Evolutionary conservation across 2,888 invertebrate genomes (phyloP), one percentile per base, ranked within the genome.

Genomic region (Nemotelus nigrinus): DNA sequence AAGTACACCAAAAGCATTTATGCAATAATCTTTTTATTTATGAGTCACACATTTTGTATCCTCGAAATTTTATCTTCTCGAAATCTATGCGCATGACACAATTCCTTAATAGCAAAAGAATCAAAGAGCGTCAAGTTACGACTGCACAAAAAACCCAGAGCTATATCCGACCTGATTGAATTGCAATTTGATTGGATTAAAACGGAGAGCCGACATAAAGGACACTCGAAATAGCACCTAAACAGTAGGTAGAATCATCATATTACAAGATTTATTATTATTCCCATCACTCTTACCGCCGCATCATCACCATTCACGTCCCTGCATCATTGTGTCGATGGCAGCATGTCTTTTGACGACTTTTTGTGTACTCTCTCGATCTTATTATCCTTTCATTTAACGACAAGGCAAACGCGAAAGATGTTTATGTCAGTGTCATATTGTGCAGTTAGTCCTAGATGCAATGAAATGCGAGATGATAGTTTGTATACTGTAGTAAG

Each of bases 391-490:
- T 76, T 65, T 57, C 4, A 57, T 55, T 65, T 57, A 60, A 48
- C 60, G n/a, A 58, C 45, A 8, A 25, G 53, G 25, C 25, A 25
- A 25, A 25, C 25, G 25, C 25, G 25, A 25, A 25, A 25, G 25
- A 44, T 39, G 7, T 2, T 44, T n/a, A 41, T 7, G 6, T 39
- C 65, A 10, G 43, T 65, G 25, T 25, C 25, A 25, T 25, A 25
- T 25, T 55, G 70, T 25, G 2, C 68, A 47, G 48, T n/a, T n/a
- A n/a, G n/a, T n/a, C n/a, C n/a, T n/a, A n/a, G 39, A 60, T 76
- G 72, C 44, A 47, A 55, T 79, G 81, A 79, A 81, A 82, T 78
- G 57, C 63, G 82, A 82, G 82, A 79, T 78, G 82, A 81, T 81
- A 81, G 81, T 82, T 81, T 82, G 41, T 8, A 43, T 58, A 3